phyloP scores from a whole-genome alignment of 53 echinoderm and acorn worm genomes.

The Luidia sarsii region DNA sequence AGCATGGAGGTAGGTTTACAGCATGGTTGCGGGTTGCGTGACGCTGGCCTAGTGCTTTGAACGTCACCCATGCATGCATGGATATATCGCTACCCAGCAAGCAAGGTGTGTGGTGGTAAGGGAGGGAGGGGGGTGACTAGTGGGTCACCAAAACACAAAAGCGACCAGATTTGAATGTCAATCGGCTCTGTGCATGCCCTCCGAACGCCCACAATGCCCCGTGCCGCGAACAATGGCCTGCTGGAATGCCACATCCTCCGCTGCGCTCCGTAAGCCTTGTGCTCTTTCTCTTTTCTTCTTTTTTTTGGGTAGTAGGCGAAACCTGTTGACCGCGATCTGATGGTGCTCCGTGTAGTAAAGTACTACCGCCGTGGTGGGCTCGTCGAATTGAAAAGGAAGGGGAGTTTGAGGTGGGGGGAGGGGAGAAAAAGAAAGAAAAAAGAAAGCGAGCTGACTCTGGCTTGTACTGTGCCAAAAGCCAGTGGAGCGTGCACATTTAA shows the following conservation, averaged over 20 bases:
- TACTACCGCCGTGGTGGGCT: too few relatives aligned
- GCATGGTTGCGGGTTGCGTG: too few relatives aligned
- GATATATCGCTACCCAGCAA: not conserved
- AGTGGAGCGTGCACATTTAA: conserved; percentile 37
- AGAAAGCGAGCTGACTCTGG: too few relatives aligned
- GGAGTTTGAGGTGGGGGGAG: too few relatives aligned
- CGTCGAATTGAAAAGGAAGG: too few relatives aligned
- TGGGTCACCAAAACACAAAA: conserved; percentile 35
- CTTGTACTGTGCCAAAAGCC: too few relatives aligned
- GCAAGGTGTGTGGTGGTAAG: too few relatives aligned
- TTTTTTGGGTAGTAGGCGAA: too few relatives aligned
- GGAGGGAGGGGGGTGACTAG: not conserved
- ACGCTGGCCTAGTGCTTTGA: not conserved
- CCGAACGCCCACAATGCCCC: conserved; percentile 42
- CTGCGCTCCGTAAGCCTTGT: not conserved
- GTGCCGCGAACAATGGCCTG: conserved; percentile 17
- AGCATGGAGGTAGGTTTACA: not conserved
- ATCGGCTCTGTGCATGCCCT: not conserved
- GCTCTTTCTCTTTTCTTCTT: too few relatives aligned
- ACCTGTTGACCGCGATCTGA: too few relatives aligned
- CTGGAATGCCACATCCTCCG: conserved; percentile 36
- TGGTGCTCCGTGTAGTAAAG: too few relatives aligned
- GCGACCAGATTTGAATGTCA: conserved; percentile 45
- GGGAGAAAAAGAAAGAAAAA: too few relatives aligned
- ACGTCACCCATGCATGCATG: conserved; percentile 7